Evolutionary conservation across 2,888 invertebrate species (phyloP).

Genomic region (Noctua janthe): DNA sequence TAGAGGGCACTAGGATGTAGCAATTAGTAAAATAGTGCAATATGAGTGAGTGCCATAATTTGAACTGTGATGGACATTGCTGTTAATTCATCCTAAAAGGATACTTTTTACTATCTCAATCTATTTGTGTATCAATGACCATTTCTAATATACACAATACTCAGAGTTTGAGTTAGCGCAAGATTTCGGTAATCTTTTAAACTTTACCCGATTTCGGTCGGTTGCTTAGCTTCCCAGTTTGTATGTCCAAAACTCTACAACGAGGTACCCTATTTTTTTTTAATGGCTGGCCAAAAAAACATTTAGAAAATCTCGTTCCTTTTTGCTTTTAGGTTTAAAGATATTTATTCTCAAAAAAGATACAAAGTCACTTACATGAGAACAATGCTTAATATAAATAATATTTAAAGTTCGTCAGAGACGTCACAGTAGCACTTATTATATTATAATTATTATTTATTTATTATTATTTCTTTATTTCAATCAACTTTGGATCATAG

Average conservation of each 20-base stretch:
- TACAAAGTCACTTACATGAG: too few species aligned
- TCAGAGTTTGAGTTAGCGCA: neutral
- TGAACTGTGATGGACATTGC: neutral
- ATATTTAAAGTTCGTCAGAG: too few species aligned
- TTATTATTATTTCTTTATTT: too few species aligned
- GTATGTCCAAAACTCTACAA: neutral
- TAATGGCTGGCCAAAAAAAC: neutral
- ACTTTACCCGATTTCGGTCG: neutral
- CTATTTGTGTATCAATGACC: neutral
- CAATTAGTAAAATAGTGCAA: neutral
- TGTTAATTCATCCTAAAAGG: neutral
- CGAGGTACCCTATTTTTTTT: neutral
- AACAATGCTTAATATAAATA: too few species aligned
- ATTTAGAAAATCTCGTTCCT: neutral
- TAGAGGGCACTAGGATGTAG: conserved; percentile 40
- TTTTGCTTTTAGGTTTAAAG: neutral
- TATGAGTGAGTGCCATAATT: too few species aligned
- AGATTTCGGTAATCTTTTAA: neutral
- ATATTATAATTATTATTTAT: too few species aligned
- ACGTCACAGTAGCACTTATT: too few species aligned
- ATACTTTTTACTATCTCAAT: neutral
- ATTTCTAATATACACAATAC: neutral
- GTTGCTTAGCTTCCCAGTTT: neutral
- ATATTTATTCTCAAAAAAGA: too few species aligned
- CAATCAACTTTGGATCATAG: too few species aligned